A percentile compares a stretch with the other conserved stretches of the same genome.
These are phyloP conservation scores for Heliconius congener DNA, from an alignment of 1,140 invertebrate species.

Conservation along the genomic window DNA sequence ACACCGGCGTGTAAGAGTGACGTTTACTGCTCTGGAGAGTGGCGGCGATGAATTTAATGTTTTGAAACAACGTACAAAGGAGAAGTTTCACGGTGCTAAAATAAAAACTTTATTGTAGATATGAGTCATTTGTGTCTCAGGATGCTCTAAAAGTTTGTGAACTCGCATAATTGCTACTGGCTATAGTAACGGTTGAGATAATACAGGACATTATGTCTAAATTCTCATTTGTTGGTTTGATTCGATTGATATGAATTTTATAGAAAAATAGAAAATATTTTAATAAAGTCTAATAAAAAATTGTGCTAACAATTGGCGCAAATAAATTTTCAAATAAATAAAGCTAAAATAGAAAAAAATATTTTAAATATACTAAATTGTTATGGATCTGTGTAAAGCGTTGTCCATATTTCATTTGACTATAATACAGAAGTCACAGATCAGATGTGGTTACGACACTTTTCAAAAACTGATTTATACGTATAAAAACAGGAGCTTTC, in stretches of 20 bases:
- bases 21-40: constrained; percentile 56
- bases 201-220: neutral
- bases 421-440: neutral
- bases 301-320: too few relatives aligned
- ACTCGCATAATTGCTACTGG: constrained; percentile 48
- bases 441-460: neutral
- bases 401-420: too few relatives aligned
- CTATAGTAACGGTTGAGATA: neutral
- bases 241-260: neutral
- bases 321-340: too few relatives aligned
- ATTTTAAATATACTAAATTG: too few relatives aligned
- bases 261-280: neutral
- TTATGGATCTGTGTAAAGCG: too few relatives aligned
- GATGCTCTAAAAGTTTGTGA: constrained; percentile 17
- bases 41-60: constrained; percentile 58
- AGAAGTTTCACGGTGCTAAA: constrained; percentile 47
- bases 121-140: constrained; percentile 45
- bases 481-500: neutral
- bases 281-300: too few relatives aligned
- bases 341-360: too few relatives aligned
- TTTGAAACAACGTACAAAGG: constrained; percentile 44
- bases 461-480: neutral
- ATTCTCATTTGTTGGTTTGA: neutral
- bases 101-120: constrained; percentile 52
- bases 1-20: constrained; percentile 44